These are phyloP conservation scores for Chelon labrosus DNA, from an alignment of 2,797 vertebrate genomes.

Conservation along the genomic window DNA sequence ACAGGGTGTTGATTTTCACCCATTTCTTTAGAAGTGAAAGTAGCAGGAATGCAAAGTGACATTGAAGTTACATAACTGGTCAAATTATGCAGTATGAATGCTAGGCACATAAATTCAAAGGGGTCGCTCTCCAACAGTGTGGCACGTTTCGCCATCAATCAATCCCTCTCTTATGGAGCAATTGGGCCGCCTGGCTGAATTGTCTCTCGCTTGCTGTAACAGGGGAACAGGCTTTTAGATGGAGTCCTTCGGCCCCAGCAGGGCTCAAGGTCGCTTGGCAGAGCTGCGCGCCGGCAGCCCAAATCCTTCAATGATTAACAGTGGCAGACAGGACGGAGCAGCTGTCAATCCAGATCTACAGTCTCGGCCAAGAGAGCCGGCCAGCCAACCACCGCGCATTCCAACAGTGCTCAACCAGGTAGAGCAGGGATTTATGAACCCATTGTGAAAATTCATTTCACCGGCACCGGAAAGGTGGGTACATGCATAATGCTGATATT, in stretches of 20 bases:
- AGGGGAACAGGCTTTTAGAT: conserved; percentile 69
- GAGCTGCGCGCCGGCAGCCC: conserved; percentile 58
- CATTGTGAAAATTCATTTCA: conserved; percentile 51
- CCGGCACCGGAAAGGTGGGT: conserved; percentile 42
- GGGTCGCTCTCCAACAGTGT: conserved; percentile 9
- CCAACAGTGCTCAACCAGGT: conserved; percentile 62
- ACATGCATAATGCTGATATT: conserved; percentile 68
- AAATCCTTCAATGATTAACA: conserved; percentile 81
- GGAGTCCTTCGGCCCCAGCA: conserved; percentile 63
- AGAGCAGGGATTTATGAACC: conserved; percentile 70
- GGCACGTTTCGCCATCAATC: conserved; percentile 50
- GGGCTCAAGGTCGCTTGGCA: conserved; percentile 81
- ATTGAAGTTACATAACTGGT: conserved; percentile 18
- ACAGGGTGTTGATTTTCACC: not conserved
- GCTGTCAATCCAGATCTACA: conserved; percentile 83
- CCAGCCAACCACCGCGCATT: conserved; percentile 47
- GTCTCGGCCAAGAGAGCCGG: conserved; percentile 58
- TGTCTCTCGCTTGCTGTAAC: conserved; percentile 51
- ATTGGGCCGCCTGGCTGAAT: conserved; percentile 77
- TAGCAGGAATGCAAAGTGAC: not conserved
- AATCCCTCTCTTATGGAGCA: conserved; percentile 51
- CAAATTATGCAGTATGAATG: not conserved
- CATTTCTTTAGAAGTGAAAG: not conserved
- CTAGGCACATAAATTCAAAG: conserved; percentile 3
- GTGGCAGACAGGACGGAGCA: conserved; percentile 76